These are phyloP conservation scores for Streptopelia turtur DNA, from an alignment of 2,797 vertebrate species.

Conservation along the genomic window DNA sequence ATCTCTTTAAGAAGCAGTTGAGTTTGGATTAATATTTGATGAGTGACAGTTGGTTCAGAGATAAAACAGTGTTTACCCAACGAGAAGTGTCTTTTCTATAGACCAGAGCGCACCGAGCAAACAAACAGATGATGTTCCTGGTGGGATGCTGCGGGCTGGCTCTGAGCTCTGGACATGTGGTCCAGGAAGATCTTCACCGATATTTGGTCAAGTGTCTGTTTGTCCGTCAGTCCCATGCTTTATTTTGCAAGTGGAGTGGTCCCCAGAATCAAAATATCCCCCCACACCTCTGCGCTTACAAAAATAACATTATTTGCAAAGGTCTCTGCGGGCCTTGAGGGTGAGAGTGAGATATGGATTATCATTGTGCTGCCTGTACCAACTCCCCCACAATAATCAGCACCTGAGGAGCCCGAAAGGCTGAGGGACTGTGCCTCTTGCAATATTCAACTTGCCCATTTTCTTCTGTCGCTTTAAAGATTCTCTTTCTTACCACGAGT, in stretches of 20 bases:
- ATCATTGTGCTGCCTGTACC: neutral
- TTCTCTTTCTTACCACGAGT: conserved; percentile 60
- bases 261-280: neutral
- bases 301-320: neutral
- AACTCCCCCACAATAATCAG: conserved; percentile 35
- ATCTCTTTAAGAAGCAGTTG: neutral
- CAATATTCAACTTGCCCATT: conserved; percentile 63
- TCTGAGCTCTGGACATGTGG: neutral
- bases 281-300: neutral
- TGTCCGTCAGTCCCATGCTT: neutral
- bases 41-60: neutral
- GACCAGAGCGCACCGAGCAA: neutral
- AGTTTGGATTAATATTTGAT: conserved; percentile 58
- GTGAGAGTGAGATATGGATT: neutral
- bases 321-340: neutral
- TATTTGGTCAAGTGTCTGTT: neutral
- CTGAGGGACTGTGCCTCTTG: conserved; percentile 33
- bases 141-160: neutral
- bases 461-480: conserved; percentile 69
- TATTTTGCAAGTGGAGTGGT: neutral
- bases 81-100: neutral
- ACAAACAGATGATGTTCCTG: neutral
- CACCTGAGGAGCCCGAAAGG: neutral
- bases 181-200: neutral
- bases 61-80: conserved; percentile 14